Evolutionary conservation across 2,113 vertebrate genomes (phyloP), one percentile per base, ranked within the genome.

Genomic region (Psephotus haematonotus): DNA sequence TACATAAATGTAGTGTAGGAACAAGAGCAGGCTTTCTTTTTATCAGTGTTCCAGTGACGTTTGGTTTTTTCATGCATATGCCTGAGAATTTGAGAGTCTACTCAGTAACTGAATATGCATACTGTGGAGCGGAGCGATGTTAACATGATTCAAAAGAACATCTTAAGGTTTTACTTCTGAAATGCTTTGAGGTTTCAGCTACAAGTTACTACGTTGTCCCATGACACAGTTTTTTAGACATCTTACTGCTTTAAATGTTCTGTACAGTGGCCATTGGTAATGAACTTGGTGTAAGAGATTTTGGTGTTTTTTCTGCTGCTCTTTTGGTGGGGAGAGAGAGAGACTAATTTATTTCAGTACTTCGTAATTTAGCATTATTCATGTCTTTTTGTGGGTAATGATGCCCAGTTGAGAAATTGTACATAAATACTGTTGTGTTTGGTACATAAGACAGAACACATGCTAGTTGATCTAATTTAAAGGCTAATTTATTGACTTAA

Each of bases 251-350:
- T 71, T n/a, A 72, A 62, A 39, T 11, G 7, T 31, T 59, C 55
- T 60, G 11, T 64, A 7, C 0, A 0, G 25, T 52, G 43, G 27
- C 44, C 43, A 7, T 19, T 43, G 82, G 10, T 79, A 18, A 2
- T 47, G 33, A 78, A 49, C 24, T 59, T 90, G 59, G 8, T 47
- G 4, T 69, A 44, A 3, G 3, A 77, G 25, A 65, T 13, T 63
- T 44, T 53, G 13, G 28, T 62, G 31, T 2, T 65, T 82, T 72
- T 88, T 81, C 16, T 90, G 44, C 55, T 92, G 29, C 27, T 63
- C 17, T 92, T 86, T 41, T 52, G 14, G 10, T 79, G 59, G 53
- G 24, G 76, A 67, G 52, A 50, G 28, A 69, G 3, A 64, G 16
- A 63, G 43, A 43, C 18, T 52, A 44, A 63, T 53, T 53, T 59